Evolutionary conservation across 2,113 vertebrate species (phyloP).

Genomic region (Caracal caracal): DNA sequence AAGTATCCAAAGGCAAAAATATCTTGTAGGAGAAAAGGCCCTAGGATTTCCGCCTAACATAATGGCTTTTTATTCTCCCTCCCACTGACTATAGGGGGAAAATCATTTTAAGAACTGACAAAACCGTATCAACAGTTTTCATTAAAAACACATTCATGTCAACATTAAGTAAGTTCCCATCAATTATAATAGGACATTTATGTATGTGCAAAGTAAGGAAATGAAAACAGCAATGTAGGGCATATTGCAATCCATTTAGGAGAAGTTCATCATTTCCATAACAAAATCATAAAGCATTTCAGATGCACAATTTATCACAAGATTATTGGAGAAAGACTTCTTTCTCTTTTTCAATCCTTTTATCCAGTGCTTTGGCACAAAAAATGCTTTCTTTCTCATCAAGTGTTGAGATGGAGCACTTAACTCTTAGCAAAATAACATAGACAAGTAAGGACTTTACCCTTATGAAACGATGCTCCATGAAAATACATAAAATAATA

Average conservation of each 20-base stretch:
- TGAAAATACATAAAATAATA: not conserved
- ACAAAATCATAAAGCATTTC: conserved; percentile 69
- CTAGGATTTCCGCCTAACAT: conserved; percentile 66
- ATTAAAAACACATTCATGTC: conserved; percentile 76
- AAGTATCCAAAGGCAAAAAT: conserved; percentile 60
- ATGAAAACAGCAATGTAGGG: conserved; percentile 61
- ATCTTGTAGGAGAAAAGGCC: conserved; percentile 53
- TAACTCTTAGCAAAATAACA: not conserved
- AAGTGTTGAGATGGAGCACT: not conserved
- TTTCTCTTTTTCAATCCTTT: conserved; percentile 51
- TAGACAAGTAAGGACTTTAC: not conserved
- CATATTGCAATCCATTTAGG: conserved; percentile 68
- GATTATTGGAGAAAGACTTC: conserved; percentile 59
- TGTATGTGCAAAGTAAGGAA: conserved; percentile 68
- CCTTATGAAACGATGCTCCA: not conserved
- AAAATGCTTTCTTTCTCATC: not conserved
- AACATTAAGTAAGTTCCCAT: conserved; percentile 71
- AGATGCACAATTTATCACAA: conserved; percentile 72
- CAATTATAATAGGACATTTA: conserved; percentile 71
- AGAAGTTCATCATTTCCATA: conserved; percentile 71
- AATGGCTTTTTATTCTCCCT: conserved; percentile 59
- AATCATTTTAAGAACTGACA: conserved; percentile 40
- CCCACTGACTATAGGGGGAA: not conserved
- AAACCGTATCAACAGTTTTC: conserved; percentile 60
- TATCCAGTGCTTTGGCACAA: conserved; percentile 33